Base-by-base conservation (phyloP, 2,797 vertebrate genomes). In the Etheostoma nigrum region DNA sequence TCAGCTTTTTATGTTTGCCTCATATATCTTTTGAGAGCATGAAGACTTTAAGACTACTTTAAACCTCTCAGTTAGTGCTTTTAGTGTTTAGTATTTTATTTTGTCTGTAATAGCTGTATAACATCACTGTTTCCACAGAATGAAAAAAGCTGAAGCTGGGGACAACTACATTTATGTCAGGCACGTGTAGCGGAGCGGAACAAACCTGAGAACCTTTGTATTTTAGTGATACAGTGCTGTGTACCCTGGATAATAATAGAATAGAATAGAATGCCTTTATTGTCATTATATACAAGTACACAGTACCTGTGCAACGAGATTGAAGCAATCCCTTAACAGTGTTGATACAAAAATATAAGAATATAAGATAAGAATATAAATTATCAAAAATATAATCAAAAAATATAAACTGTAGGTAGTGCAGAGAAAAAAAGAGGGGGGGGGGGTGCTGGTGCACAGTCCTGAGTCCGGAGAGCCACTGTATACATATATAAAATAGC, bases 1-100 rank as follows among this genome's bases (percentile, higher is more conserved):
- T 83, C 72, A 57, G 15, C 55, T 84, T 82, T 27, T 27, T 27
- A 27, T 59, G 55, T 45, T 59, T 62, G 33, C 47, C n/a, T 81
- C 53, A 61, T 74, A 42, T n/a, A 53, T 74, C 58, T 61, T 19
- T 27, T 5, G 47, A 52, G 33, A 1, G 0, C 23, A 42, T 11
- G 21, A n/a, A 18, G 18, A 55, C 57, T 48, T 52, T 30, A 5
- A 30, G 30, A 30, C 0, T 19, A 19, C 45, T 78, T 54, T 48
- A 70, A 65, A 57, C 14, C 54, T 62, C 44, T 79, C 54, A 30
- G 18, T 57, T 61, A 42, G 53, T 15, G 27, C 36, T 62, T 73
- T 74, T 47, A 36, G 12, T 64, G 15, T 72, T 55, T 64, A 40
- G 25, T n/a, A 77, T 33, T 69, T 59, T 63, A 27, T 42, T 53